A percentile compares a stretch with the other conserved stretches of the same genome.
Evolutionary conservation across 2,888 invertebrate species (phyloP).

Genomic region (Microctonus aethiopoides): DNA sequence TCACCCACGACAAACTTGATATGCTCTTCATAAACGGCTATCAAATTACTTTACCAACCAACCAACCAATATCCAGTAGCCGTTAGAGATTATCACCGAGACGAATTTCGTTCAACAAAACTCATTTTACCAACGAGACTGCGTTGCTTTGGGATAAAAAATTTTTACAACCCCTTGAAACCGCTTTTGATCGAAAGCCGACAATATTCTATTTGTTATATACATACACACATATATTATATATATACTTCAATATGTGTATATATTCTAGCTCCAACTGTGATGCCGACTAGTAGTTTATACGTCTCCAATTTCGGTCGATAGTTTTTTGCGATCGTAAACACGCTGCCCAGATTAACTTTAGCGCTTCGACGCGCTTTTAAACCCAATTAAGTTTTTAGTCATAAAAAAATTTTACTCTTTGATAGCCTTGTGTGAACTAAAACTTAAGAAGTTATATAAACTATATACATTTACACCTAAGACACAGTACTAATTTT

Average conservation of each 20-base stretch:
- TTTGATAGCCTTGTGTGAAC: neutral
- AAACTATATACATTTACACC: neutral
- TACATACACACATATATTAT: neutral
- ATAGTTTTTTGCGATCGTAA: conserved; percentile 65
- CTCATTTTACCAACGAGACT: conserved; percentile 50
- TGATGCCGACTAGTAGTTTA: conserved; percentile 18
- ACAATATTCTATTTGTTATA: conserved; percentile 47
- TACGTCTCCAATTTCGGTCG: conserved; percentile 63
- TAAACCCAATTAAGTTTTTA: conserved; percentile 51
- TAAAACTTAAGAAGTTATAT: neutral
- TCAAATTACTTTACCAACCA: conserved; percentile 45
- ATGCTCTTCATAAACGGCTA: conserved; percentile 32
- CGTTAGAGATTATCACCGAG: conserved; percentile 60
- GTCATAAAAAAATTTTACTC: conserved; percentile 44
- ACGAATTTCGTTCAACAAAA: conserved; percentile 59
- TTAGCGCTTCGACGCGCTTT: conserved; percentile 43
- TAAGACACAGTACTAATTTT: too few species aligned
- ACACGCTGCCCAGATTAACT: conserved; percentile 59
- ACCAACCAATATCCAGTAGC: conserved; percentile 60
- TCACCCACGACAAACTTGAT: neutral
- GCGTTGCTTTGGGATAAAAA: conserved; percentile 32
- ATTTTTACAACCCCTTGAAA: conserved; percentile 36
- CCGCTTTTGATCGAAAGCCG: conserved; percentile 57
- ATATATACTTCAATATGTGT: too few species aligned
- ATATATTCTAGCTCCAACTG: neutral